Percentiles rank a stretch among this genome's conserved stretches.
phyloP scores from a whole-genome alignment of 1,140 invertebrate genomes.

The Zaprionus capensis region DNA sequence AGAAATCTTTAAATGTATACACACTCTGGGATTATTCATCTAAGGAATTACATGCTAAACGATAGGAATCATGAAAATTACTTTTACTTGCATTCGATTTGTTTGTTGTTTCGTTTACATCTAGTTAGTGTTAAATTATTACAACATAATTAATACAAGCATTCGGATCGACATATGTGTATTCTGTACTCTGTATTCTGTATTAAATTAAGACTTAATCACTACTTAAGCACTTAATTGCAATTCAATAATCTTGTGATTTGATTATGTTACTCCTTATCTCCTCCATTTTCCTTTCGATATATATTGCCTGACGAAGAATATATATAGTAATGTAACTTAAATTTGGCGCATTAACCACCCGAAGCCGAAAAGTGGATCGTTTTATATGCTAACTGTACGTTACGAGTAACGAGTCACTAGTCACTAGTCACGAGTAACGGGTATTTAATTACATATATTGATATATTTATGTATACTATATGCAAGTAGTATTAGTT shows the following conservation, averaged over 20 bases:
- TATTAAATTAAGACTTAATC: slow-evolving; percentile 46
- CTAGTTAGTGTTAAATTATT: slow-evolving; percentile 51
- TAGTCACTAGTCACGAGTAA: not conserved
- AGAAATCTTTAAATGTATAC: slow-evolving; percentile 77
- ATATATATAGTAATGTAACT: slow-evolving; percentile 44
- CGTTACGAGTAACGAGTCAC: slow-evolving; percentile 11
- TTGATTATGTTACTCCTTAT: slow-evolving; percentile 12
- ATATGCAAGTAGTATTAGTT: slow-evolving; percentile 20
- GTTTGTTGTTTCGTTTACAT: slow-evolving; percentile 27
- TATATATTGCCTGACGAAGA: slow-evolving; percentile 52
- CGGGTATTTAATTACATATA: not conserved
- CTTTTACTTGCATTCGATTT: slow-evolving; percentile 60
- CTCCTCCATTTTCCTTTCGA: slow-evolving; percentile 1
- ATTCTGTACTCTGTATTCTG: slow-evolving; percentile 30
- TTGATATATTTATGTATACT: slow-evolving; percentile 3
- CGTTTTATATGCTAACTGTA: slow-evolving; percentile 20
- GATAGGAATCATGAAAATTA: slow-evolving; percentile 82
- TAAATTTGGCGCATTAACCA: slow-evolving; percentile 66
- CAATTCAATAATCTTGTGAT: slow-evolving; percentile 30
- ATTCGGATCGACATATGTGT: slow-evolving; percentile 33
- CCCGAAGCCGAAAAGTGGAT: slow-evolving; percentile 29
- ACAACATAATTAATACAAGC: slow-evolving; percentile 67
- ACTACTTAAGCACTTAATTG: slow-evolving; percentile 69
- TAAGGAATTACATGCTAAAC: slow-evolving; percentile 67
- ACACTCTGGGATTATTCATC: slow-evolving; percentile 61